Evolutionary conservation across 23 tunicate genomes (phyloP).

Genomic region (Trididemnum nubilum): DNA sequence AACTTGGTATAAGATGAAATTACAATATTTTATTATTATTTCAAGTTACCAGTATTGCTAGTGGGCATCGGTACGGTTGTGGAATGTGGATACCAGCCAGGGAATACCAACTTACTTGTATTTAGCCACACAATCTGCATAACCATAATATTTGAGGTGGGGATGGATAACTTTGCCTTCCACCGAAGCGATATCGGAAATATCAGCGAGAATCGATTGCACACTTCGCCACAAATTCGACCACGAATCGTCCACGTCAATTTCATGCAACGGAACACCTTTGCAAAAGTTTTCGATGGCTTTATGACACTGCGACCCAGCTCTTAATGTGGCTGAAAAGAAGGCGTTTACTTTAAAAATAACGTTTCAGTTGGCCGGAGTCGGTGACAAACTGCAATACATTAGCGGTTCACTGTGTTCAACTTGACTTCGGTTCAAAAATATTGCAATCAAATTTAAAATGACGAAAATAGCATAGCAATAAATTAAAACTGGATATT

Average conservation of each 20-base stretch:
- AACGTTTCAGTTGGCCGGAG: neutral
- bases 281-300: conserved; percentile 37
- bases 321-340: conserved; percentile 37
- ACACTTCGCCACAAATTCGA: conserved; percentile 50
- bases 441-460: no score
- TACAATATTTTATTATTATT: no score
- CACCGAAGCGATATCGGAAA: conserved; percentile 19
- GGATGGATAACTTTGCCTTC: conserved; percentile 60
- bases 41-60: no score
- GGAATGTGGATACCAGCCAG: no score
- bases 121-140: conserved; percentile 67
- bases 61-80: no score
- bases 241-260: conserved; percentile 25
- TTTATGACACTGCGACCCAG: conserved; percentile 43
- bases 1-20: no score
- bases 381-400: no score
- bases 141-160: conserved; percentile 59
- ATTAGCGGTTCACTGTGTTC: no score
- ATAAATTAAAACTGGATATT: no score
- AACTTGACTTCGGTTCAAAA: no score
- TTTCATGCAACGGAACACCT: conserved; percentile 19
- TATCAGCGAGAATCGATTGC: conserved; percentile 39
- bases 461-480: no score
- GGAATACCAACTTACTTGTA: conserved; percentile 67
- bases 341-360: neutral